These are phyloP conservation scores for Melanostigma gelatinosum DNA, from an alignment of 2,113 vertebrate genomes.

Conservation along the genomic window DNA sequence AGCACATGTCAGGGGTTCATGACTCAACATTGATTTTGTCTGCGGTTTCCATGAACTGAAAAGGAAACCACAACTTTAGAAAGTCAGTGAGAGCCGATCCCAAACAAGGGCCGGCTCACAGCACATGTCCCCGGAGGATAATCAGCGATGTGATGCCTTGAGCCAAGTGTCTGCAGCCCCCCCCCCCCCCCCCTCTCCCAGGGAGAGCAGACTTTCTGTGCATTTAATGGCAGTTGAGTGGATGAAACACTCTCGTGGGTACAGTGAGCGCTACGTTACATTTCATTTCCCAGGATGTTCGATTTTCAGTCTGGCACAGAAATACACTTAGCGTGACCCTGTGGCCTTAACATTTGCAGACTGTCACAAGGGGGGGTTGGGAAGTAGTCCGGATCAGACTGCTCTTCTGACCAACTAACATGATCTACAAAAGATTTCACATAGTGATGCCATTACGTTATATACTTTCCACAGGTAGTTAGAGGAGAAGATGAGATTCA, in stretches of 20 bases:
- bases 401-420: neutral
- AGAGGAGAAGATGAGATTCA: neutral
- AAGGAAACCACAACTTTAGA: slow-evolving; percentile 15
- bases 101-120: slow-evolving; percentile 43
- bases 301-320: slow-evolving; percentile 4
- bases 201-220: slow-evolving; percentile 26
- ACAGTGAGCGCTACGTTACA: slow-evolving; percentile 19
- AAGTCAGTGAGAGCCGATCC: neutral
- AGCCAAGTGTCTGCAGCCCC: slow-evolving; percentile 35
- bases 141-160: slow-evolving; percentile 48
- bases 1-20: neutral
- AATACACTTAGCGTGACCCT: slow-evolving; percentile 17
- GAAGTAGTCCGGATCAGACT: neutral
- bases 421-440: neutral
- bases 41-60: slow-evolving; percentile 7
- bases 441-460: neutral
- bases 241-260: slow-evolving; percentile 44
- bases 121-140: slow-evolving; percentile 43
- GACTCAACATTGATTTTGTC: slow-evolving; percentile 6
- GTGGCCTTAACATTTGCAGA: slow-evolving; percentile 8
- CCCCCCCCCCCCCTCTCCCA: neutral
- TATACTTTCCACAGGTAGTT: neutral
- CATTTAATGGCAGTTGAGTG: slow-evolving; percentile 51
- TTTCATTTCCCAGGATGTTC: slow-evolving; percentile 48
- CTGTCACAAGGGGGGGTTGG: neutral